A percentile compares a stretch with the other conserved stretches of the same genome.
Conservation (phyloP, 2,113 vertebrate genomes). For the Antechinus stuartii region DNA sequence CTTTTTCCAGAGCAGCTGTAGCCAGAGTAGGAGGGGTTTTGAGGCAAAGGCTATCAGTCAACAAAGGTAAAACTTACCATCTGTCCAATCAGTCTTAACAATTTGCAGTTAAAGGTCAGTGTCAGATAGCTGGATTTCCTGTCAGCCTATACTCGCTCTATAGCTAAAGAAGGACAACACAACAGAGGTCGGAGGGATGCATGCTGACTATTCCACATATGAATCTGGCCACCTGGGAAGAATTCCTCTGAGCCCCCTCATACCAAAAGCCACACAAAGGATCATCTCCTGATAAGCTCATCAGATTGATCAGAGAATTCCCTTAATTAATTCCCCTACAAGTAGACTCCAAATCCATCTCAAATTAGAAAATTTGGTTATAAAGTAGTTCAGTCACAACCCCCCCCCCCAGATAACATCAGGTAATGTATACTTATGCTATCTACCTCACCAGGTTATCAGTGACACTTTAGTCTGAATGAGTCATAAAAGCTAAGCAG, state of each 20-base stretch:
- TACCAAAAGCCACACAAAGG: background rate
- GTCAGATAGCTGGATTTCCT: background rate
- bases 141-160: background rate
- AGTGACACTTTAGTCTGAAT: background rate
- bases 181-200: background rate
- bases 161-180: background rate
- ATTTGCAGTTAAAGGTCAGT: conserved; percentile 3
- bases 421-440: background rate
- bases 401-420: background rate
- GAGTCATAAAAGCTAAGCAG: background rate
- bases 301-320: background rate
- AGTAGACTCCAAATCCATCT: background rate
- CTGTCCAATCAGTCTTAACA: background rate
- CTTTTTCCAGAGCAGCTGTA: conserved; percentile 21
- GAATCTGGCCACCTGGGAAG: no score
- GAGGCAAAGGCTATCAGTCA: conserved; percentile 32
- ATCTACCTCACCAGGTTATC: background rate
- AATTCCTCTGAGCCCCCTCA: background rate
- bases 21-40: conserved; percentile 27
- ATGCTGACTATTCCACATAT: no score
- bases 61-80: conserved; percentile 23
- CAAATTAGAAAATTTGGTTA: background rate
- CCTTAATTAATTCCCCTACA: background rate
- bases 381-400: background rate
- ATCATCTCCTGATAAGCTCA: background rate